A percentile compares a stretch with the other conserved stretches of the same genome.
Conservation (phyloP, 2,888 invertebrate species). For the Dynastes grantii region DNA sequence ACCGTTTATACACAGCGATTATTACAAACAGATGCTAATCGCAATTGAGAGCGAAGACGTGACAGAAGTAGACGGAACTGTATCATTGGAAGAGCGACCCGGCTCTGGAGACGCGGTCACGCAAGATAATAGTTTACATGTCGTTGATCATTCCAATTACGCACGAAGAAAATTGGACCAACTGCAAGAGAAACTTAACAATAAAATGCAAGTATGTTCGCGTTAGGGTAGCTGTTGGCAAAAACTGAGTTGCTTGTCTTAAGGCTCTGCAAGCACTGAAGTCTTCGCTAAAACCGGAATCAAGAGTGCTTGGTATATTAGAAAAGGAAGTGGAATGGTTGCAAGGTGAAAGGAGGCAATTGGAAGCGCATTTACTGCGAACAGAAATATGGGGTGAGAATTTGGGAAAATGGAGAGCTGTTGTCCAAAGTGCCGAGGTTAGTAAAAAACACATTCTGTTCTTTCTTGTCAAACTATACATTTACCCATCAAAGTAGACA, state of each 20-base stretch:
- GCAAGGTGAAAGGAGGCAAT: conserved; percentile 83
- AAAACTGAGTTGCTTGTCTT: neutral
- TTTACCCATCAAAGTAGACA: too few species aligned
- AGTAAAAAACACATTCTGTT: conserved; percentile 25
- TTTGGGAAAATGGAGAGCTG: conserved; percentile 89
- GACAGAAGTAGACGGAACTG: conserved; percentile 68
- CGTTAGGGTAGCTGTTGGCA: neutral
- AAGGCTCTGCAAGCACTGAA: conserved; percentile 87
- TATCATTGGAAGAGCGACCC: conserved; percentile 73
- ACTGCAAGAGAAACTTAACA: conserved; percentile 86
- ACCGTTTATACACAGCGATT: conserved; percentile 89
- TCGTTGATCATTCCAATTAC: conserved; percentile 88
- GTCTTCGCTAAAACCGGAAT: conserved; percentile 87
- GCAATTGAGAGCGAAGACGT: conserved; percentile 76
- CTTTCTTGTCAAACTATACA: too few species aligned
- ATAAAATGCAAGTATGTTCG: conserved; percentile 80
- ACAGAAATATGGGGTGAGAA: conserved; percentile 94
- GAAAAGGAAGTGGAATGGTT: conserved; percentile 90
- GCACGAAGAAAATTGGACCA: conserved; percentile 87
- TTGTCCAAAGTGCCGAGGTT: conserved; percentile 88
- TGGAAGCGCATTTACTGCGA: conserved; percentile 88
- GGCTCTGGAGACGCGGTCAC: conserved; percentile 74
- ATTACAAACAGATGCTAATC: conserved; percentile 82
- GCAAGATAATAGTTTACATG: conserved; percentile 74
- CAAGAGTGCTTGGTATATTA: conserved; percentile 84